phyloP scores from a whole-genome alignment of 2,113 vertebrate species.

The Agelaius phoeniceus region DNA sequence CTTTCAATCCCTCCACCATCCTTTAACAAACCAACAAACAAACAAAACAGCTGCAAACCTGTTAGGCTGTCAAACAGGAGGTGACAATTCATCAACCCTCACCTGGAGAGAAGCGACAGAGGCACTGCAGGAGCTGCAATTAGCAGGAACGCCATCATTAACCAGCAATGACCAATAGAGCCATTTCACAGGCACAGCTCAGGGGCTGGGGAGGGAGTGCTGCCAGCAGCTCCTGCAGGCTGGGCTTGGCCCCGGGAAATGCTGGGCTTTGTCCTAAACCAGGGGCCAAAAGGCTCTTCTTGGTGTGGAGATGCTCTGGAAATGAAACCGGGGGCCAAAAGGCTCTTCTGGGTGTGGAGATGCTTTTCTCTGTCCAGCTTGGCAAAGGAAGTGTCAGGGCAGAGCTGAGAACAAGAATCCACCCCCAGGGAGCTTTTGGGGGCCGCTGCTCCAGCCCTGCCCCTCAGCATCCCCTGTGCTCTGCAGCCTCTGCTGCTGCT shows the following conservation, averaged over 20 bases:
- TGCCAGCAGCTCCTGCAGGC: not conserved
- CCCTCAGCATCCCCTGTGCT: not conserved
- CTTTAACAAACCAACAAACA: not conserved
- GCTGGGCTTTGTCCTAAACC: not conserved
- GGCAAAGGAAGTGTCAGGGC: not conserved
- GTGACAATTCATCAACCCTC: not conserved
- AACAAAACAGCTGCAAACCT: not conserved
- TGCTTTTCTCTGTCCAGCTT: not conserved
- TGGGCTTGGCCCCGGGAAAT: rapidly evolving
- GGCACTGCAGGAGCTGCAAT: not conserved
- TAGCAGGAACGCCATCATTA: not conserved
- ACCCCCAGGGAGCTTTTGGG: not conserved
- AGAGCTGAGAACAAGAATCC: not conserved
- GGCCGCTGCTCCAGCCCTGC: not conserved
- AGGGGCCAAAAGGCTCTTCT: not conserved
- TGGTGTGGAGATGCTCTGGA: not conserved
- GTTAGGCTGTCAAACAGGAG: not conserved
- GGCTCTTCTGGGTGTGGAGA: no score
- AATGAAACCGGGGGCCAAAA: no score
- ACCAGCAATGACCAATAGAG: not conserved
- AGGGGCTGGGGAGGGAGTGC: not conserved
- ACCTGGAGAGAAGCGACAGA: not conserved
- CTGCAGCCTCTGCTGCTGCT: not conserved
- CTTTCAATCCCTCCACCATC: not conserved
- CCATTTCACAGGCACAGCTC: not conserved